phyloP scores from a whole-genome alignment of 2,113 vertebrate genomes.

The Passer montanus region DNA sequence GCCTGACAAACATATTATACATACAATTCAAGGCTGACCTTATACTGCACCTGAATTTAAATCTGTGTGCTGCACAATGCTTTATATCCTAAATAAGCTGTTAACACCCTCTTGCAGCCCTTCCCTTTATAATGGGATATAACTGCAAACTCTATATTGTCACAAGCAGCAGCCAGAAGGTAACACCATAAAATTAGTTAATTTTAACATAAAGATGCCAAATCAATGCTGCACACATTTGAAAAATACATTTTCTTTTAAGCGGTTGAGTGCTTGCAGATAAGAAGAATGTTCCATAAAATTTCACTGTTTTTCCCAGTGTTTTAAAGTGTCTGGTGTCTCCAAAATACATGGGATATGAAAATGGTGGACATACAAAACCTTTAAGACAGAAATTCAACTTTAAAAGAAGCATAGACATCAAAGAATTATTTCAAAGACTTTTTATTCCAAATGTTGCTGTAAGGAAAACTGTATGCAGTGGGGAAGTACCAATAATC shows the following conservation, averaged over 20 bases:
- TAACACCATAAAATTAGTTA: conserved; percentile 63
- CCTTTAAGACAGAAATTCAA: background rate
- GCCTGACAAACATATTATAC: conserved; percentile 65
- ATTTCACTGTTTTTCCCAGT: background rate
- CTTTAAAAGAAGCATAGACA: background rate
- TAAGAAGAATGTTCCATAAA: conserved; percentile 5
- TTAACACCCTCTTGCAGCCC: conserved; percentile 53
- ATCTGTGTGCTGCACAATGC: conserved; percentile 27
- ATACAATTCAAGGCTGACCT: conserved; percentile 65
- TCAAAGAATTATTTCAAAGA: background rate
- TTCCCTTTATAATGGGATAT: conserved; percentile 58
- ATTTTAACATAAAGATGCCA: conserved; percentile 64
- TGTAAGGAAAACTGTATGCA: background rate
- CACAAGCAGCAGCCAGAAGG: conserved; percentile 52
- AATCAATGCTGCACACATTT: conserved; percentile 43
- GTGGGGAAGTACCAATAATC: background rate
- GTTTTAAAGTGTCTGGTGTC: background rate
- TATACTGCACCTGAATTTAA: conserved; percentile 70
- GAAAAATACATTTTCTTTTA: conserved; percentile 52
- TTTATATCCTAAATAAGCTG: conserved; percentile 65
- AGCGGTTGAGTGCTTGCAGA: background rate
- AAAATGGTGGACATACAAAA: background rate
- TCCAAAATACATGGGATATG: background rate
- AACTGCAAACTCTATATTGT: conserved; percentile 53
- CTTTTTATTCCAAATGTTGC: background rate